Base-by-base conservation (phyloP, 1,140 invertebrate species). In the Drosophila micromelanica region DNA sequence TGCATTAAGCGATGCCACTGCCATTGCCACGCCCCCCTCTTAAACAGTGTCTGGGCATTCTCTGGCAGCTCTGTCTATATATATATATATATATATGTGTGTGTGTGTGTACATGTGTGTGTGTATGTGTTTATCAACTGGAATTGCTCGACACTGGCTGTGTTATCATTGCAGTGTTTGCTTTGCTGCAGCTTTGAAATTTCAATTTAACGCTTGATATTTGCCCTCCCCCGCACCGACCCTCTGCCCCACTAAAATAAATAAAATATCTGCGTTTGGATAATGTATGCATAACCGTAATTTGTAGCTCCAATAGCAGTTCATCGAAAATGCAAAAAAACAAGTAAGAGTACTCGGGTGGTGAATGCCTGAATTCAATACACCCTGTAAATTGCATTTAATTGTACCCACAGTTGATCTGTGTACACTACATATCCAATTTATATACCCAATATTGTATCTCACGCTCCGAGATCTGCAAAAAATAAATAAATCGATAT, bases 121-220 rank as follows among this genome's bases (percentile, higher is more conserved):
- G 27, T 27, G 27, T 27, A 1, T 45, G 17, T 20, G 54, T 72
- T 60, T 73, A 59, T 73, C 63, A 56, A 45, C 52, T 56, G 38
- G 11, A n/a, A 40, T 23, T 49, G 45, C 46, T 32, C 23, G 13
- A 7, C 11, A n/a, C 27, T 43, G 48, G n/a, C 32, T 74, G 9
- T 74, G 72, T 74, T 74, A 74, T 74, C 72, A 74, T 74, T 74
- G 57, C 63, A 62, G 15, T 87, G 71, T 87, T 86, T 86, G 76
- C 67, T 57, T 52, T 72, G 75, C 61, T 65, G 55, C 67, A 65
- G 69, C 70, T 73, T 81, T 86, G 86, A 85, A 85, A 64, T 86
- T 87, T 81, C 78, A 86, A 87, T 86, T 86, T 86, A 87, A 76
- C 78, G 82, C 71, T 76, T 86, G 70, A 68, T 82, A 70, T 86